A percentile compares a stretch with the other conserved stretches of the same genome.
Evolutionary conservation across 2,113 vertebrate genomes (phyloP).

Genomic region (Saguinus midas): DNA sequence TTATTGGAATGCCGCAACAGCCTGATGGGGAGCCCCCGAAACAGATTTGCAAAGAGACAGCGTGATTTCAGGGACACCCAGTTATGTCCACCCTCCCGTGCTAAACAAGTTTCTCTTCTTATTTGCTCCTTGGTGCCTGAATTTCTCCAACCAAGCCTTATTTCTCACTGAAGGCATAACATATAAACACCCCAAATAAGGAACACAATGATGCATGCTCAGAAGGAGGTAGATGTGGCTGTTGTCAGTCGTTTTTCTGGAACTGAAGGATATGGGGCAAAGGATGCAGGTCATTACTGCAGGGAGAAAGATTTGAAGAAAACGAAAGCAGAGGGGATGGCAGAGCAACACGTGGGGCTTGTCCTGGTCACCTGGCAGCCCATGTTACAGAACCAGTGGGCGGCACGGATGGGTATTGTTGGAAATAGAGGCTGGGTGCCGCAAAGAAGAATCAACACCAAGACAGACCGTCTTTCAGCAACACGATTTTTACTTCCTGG

Average conservation of each 20-base stretch:
- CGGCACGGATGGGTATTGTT: rapidly evolving
- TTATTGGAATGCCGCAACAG: neutral
- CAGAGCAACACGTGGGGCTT: rapidly evolving
- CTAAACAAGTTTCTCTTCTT: neutral
- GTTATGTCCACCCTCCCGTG: rapidly evolving
- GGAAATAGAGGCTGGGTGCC: no score
- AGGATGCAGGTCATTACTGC: neutral
- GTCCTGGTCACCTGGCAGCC: rapidly evolving
- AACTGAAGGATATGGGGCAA: neutral
- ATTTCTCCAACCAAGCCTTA: no score
- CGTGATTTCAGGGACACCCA: neutral
- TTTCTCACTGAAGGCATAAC: neutral
- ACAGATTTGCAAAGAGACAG: neutral
- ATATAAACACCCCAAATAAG: neutral
- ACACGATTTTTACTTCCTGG: no score
- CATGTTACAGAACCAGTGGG: rapidly evolving
- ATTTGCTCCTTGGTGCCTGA: neutral
- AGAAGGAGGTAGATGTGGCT: rapidly evolving
- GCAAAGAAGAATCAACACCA: no score
- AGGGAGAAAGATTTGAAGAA: no score
- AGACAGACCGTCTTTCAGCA: no score
- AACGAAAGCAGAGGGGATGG: rapidly evolving
- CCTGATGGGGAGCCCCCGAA: neutral
- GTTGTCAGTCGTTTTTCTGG: neutral
- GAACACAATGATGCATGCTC: rapidly evolving